These are phyloP conservation scores for Lasioglossum figueresi DNA, from an alignment of 2,888 invertebrate species.

Conservation along the genomic window DNA sequence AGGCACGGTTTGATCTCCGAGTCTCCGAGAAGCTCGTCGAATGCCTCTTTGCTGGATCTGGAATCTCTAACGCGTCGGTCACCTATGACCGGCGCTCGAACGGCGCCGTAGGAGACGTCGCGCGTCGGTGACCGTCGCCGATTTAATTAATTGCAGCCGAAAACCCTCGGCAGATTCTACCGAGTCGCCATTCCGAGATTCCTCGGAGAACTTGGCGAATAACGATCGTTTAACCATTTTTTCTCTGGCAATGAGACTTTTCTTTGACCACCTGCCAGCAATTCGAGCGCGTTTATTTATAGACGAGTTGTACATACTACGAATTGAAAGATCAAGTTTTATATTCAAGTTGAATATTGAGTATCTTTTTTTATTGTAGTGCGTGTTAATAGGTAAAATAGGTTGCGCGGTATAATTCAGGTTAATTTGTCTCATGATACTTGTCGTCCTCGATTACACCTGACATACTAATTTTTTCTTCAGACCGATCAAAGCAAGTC, in stretches of 20 bases:
- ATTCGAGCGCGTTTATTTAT: too few species aligned
- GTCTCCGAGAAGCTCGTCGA: constrained; percentile 22
- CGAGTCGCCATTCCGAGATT: background rate
- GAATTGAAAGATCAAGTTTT: too few species aligned
- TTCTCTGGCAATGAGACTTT: background rate
- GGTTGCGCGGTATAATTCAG: background rate
- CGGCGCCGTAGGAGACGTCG: background rate
- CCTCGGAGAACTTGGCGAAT: background rate
- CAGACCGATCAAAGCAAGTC: background rate
- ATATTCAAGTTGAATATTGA: too few species aligned
- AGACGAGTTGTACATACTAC: too few species aligned
- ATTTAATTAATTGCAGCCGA: background rate
- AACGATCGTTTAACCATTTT: background rate
- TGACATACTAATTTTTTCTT: background rate
- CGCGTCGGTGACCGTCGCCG: background rate
- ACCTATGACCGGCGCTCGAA: background rate
- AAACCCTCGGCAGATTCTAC: background rate
- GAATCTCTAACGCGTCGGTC: constrained; percentile 7
- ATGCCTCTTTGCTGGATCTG: background rate
- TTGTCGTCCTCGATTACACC: background rate
- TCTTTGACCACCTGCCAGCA: background rate
- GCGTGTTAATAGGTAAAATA: background rate
- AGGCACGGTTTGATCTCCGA: constrained; percentile 9
- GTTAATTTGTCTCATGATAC: background rate
- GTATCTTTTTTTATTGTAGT: too few species aligned